Conservation (phyloP, 2,797 vertebrate genomes). For the Carcharodon carcharias region DNA sequence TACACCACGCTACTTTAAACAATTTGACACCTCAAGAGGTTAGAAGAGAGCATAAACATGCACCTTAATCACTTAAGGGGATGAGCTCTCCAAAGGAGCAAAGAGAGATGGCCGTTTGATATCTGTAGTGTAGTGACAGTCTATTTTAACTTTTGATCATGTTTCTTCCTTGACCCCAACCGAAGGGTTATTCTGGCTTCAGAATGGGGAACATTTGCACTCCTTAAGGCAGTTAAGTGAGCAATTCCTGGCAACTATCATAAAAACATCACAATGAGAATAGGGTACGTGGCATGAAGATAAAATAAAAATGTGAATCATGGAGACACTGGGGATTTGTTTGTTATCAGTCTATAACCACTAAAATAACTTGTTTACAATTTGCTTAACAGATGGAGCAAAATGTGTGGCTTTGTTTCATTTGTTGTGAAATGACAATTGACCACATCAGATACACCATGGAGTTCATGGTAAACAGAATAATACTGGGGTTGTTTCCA, state of each 20-base stretch:
- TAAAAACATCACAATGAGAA: neutral
- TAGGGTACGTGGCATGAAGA: neutral
- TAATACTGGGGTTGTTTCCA: neutral
- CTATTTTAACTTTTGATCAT: neutral
- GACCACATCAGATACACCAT: neutral
- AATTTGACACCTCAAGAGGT: neutral
- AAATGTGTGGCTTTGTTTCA: no score
- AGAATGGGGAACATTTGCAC: neutral
- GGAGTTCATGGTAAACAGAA: neutral
- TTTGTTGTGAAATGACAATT: neutral
- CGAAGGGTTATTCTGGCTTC: neutral
- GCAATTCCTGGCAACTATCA: neutral
- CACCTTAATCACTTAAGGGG: neutral
- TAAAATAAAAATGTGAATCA: neutral
- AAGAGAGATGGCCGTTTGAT: neutral
- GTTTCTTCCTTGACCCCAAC: neutral
- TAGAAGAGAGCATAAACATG: neutral
- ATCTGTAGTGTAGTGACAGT: neutral
- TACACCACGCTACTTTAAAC: neutral
- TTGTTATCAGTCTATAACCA: neutral
- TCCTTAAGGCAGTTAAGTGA: neutral
- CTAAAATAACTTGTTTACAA: neutral
- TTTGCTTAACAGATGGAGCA: slow-evolving; percentile 1
- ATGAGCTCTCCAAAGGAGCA: neutral
- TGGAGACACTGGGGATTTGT: neutral